These are phyloP conservation scores for Lithobates pipiens DNA, from an alignment of 2,797 vertebrate genomes.

Conservation along the genomic window DNA sequence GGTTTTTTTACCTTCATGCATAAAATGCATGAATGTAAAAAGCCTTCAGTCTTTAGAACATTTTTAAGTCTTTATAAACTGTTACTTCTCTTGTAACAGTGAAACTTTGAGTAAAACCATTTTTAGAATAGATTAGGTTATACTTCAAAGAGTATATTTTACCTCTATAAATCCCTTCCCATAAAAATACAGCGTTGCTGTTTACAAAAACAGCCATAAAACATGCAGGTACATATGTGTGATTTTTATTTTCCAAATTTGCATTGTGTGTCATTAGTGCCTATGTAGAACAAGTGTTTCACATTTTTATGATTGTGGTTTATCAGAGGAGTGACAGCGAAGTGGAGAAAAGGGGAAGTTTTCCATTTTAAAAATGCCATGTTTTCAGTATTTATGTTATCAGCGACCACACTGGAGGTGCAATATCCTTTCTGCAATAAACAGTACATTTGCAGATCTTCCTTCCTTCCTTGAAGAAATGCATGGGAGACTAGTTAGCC, in stretches of 20 bases:
- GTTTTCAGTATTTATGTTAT: constrained; percentile 31
- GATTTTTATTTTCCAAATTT: constrained; percentile 36
- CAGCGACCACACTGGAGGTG: constrained; percentile 22
- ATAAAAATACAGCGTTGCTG: not conserved
- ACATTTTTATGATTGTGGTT: constrained; percentile 48
- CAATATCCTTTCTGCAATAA: constrained; percentile 33
- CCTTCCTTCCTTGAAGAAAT: constrained; percentile 46
- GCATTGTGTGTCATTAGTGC: constrained; percentile 22
- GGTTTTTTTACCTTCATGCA: too few relatives aligned
- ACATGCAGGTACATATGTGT: not conserved
- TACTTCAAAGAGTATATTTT: not conserved
- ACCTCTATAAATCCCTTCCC: not conserved
- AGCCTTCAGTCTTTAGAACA: too few relatives aligned
- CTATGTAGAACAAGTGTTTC: constrained; percentile 21
- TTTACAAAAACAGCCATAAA: not conserved
- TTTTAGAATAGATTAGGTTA: not conserved
- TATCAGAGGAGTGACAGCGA: constrained; percentile 41
- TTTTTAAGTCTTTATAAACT: not conserved
- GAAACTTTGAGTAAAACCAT: not conserved
- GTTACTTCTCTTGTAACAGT: not conserved
- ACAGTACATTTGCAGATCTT: constrained; percentile 17
- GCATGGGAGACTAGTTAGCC: constrained; percentile 47
- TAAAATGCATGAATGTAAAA: too few relatives aligned
- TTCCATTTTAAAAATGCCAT: constrained; percentile 49
- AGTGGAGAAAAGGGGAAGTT: constrained; percentile 49